Evolutionary conservation across 2,888 invertebrate species (phyloP).

Genomic region (Portevinia maculata): DNA sequence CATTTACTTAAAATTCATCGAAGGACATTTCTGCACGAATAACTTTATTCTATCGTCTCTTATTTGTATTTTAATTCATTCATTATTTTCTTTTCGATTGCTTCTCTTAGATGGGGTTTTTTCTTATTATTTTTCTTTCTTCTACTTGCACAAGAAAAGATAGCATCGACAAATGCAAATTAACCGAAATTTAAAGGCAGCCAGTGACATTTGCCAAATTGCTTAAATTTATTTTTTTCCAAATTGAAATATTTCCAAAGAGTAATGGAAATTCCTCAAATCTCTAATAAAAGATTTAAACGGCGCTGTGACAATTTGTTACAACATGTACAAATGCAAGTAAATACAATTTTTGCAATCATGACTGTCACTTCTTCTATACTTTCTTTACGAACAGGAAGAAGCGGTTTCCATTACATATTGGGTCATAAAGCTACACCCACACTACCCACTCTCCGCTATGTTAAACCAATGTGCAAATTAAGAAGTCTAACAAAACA

Average conservation of each 20-base stretch:
- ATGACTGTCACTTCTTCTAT: constrained; percentile 29
- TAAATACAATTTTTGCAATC: not conserved
- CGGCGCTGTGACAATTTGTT: constrained; percentile 35
- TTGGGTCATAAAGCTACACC: constrained; percentile 43
- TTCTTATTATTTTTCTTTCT: constrained; percentile 5
- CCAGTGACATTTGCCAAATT: constrained; percentile 32
- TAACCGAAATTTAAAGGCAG: constrained; percentile 6
- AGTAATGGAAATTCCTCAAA: constrained; percentile 21
- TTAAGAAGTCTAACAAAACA: constrained; percentile 67
- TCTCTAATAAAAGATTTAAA: constrained; percentile 18
- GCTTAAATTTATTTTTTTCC: not conserved
- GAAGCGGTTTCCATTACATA: constrained; percentile 20
- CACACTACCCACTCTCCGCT: not conserved
- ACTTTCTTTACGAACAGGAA: constrained; percentile 21
- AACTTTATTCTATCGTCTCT: not conserved
- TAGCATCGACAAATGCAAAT: constrained; percentile 53
- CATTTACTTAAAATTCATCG: constrained; percentile 6
- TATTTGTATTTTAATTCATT: constrained; percentile 46
- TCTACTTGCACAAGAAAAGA: not conserved
- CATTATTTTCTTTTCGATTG: constrained; percentile 53
- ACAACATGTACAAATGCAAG: not conserved
- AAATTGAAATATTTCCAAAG: constrained; percentile 8
- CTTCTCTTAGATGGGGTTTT: constrained; percentile 23
- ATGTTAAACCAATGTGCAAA: constrained; percentile 35
- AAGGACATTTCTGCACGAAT: constrained; percentile 5